Evolutionary conservation across 1,140 invertebrate genomes (phyloP).

Genomic region (Drosophila cardini): DNA sequence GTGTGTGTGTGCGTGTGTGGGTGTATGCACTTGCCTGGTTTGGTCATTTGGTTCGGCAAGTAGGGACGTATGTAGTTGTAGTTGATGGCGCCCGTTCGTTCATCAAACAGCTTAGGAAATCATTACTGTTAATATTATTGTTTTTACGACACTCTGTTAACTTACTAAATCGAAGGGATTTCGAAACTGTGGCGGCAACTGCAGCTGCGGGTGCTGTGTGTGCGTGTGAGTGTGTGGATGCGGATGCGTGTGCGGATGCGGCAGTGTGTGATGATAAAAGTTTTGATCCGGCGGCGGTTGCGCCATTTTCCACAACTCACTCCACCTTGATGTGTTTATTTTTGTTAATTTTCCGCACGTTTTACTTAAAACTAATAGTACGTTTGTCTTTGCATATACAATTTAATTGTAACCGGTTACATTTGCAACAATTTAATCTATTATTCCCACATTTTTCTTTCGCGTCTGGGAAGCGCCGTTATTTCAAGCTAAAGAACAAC

Average conservation of each 20-base stretch:
- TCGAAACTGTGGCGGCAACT: constrained; percentile 79
- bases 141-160: background rate
- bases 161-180: constrained; percentile 80
- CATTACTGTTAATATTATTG: constrained; percentile 10
- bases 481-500: constrained; percentile 41
- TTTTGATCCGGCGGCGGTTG: constrained; percentile 81
- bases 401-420: constrained; percentile 68
- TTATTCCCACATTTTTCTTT: constrained; percentile 73
- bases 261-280: constrained; percentile 72
- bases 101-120: constrained; percentile 69
- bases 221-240: constrained; percentile 55
- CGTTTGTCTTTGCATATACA: constrained; percentile 19
- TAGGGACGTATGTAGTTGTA: constrained; percentile 80
- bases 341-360: constrained; percentile 26
- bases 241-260: constrained; percentile 67
- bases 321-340: constrained; percentile 32
- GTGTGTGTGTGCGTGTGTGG: background rate
- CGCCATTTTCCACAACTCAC: constrained; percentile 70
- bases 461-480: constrained; percentile 61
- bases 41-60: constrained; percentile 73
- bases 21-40: constrained; percentile 63
- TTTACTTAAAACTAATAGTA: constrained; percentile 12
- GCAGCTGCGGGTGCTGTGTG: constrained; percentile 69
- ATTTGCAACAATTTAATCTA: constrained; percentile 59
- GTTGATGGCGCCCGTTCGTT: constrained; percentile 76